Percentiles rank a stretch among this genome's conserved stretches.
Evolutionary conservation across 1,140 invertebrate species (phyloP).

Genomic region (Tachypleus tridentatus): DNA sequence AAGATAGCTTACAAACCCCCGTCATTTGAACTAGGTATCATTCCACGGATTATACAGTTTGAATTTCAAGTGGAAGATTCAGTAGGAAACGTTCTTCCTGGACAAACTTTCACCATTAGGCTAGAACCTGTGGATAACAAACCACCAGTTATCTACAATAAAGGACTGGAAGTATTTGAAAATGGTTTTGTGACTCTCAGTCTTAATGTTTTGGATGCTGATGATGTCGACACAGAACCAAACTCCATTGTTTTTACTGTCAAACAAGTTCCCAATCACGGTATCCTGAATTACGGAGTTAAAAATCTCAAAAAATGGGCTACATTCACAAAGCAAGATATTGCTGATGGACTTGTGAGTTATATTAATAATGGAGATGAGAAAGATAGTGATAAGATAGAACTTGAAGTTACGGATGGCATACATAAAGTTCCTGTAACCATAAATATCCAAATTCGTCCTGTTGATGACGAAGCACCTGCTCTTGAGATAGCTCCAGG

Average conservation of each 20-base stretch:
- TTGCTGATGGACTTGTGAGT: slow-evolving; percentile 28
- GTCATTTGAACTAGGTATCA: slow-evolving; percentile 31
- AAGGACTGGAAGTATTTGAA: slow-evolving; percentile 29
- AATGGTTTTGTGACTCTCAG: slow-evolving; percentile 29
- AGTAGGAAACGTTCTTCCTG: slow-evolving; percentile 30
- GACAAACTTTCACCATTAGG: slow-evolving; percentile 32
- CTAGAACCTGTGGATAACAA: slow-evolving; percentile 35
- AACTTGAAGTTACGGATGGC: slow-evolving; percentile 35
- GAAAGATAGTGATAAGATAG: slow-evolving; percentile 29
- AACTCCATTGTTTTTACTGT: slow-evolving; percentile 30
- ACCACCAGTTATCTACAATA: slow-evolving; percentile 32
- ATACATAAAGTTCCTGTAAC: slow-evolving; percentile 32
- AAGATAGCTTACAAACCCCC: slow-evolving; percentile 36
- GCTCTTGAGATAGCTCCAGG: slow-evolving; percentile 25
- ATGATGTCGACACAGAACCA: slow-evolving; percentile 31
- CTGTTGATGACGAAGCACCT: slow-evolving; percentile 33
- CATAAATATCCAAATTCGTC: slow-evolving; percentile 30
- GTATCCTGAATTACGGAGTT: slow-evolving; percentile 30
- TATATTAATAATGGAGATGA: slow-evolving; percentile 33
- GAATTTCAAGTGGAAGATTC: slow-evolving; percentile 32
- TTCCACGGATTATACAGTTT: slow-evolving; percentile 33
- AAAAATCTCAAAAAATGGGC: slow-evolving; percentile 27
- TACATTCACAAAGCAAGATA: slow-evolving; percentile 29
- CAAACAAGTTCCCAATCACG: slow-evolving; percentile 30
- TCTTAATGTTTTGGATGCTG: slow-evolving; percentile 30